phyloP scores from a whole-genome alignment of 2,113 vertebrate genomes.

The Larimichthys polyactis region DNA sequence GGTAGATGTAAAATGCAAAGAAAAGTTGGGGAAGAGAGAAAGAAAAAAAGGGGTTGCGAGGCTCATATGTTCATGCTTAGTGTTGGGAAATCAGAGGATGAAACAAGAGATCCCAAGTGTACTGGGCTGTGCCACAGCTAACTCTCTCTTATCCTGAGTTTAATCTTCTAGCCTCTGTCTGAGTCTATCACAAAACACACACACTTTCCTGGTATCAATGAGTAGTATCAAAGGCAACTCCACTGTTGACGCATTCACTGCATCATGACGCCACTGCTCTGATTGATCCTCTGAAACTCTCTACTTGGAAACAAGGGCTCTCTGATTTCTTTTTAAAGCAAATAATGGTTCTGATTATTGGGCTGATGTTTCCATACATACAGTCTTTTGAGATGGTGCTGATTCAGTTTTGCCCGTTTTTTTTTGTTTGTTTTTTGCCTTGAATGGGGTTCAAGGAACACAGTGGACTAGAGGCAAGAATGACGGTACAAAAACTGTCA shows the following conservation, averaged over 20 bases:
- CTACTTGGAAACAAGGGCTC: slow-evolving; percentile 23
- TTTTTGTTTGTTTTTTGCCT: not conserved
- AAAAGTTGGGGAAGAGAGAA: slow-evolving; percentile 5
- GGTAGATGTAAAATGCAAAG: slow-evolving; percentile 41
- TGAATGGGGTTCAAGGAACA: not conserved
- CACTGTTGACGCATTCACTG: slow-evolving; percentile 62
- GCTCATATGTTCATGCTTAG: slow-evolving; percentile 67
- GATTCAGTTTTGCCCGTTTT: not conserved
- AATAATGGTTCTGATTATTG: slow-evolving; percentile 29
- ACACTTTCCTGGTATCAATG: slow-evolving; percentile 24
- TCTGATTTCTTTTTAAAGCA: not conserved
- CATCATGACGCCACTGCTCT: slow-evolving; percentile 52
- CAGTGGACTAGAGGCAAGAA: not conserved
- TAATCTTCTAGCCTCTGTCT: slow-evolving; percentile 25
- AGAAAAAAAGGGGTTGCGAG: not conserved
- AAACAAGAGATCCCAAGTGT: slow-evolving; percentile 60
- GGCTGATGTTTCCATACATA: not conserved
- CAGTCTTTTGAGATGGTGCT: not conserved
- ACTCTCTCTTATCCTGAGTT: slow-evolving; percentile 3
- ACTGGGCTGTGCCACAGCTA: slow-evolving; percentile 44
- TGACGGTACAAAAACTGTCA: not conserved
- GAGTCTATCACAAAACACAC: slow-evolving; percentile 26
- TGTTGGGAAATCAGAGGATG: slow-evolving; percentile 70
- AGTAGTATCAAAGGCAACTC: slow-evolving; percentile 35
- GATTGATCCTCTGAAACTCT: slow-evolving; percentile 40